A percentile compares a stretch with the other conserved stretches of the same genome.
These are phyloP conservation scores for Ceratina japonica DNA, from an alignment of 1,140 invertebrate genomes.

Conservation along the genomic window DNA sequence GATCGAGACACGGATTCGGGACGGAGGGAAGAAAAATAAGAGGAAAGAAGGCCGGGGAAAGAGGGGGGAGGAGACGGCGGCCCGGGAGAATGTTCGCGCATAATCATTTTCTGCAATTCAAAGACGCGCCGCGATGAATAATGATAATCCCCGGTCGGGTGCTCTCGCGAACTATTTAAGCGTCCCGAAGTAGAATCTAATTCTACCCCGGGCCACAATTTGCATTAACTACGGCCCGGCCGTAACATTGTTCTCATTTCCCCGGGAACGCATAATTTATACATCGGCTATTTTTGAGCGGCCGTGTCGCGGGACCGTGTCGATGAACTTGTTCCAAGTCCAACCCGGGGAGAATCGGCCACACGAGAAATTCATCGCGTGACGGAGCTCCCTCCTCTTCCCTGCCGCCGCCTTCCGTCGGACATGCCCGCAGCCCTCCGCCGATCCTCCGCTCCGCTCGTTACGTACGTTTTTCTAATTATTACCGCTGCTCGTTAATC, in stretches of 20 bases:
- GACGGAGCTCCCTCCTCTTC: conserved; percentile 21
- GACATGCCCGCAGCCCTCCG: background rate
- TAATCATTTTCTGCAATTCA: conserved; percentile 43
- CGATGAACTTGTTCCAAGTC: conserved; percentile 52
- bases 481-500: background rate
- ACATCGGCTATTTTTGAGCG: conserved; percentile 49
- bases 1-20: background rate
- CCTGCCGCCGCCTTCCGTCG: background rate
- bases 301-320: conserved; percentile 43
- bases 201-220: conserved; percentile 41
- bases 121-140: conserved; percentile 34
- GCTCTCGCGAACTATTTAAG: conserved; percentile 44
- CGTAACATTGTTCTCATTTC: conserved; percentile 47
- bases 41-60: background rate
- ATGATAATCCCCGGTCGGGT: conserved; percentile 39
- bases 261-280: conserved; percentile 50
- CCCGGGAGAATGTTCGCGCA: conserved; percentile 1
- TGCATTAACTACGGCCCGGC: conserved; percentile 42
- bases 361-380: conserved; percentile 36
- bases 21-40: background rate
- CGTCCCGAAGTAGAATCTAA: conserved; percentile 42
- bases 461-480: background rate
- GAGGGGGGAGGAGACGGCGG: no score
- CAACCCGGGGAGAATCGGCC: conserved; percentile 32
- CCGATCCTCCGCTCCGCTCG: background rate